Evolutionary conservation across 2,888 invertebrate species (phyloP).

Genomic region (Cyaniris semiargus): DNA sequence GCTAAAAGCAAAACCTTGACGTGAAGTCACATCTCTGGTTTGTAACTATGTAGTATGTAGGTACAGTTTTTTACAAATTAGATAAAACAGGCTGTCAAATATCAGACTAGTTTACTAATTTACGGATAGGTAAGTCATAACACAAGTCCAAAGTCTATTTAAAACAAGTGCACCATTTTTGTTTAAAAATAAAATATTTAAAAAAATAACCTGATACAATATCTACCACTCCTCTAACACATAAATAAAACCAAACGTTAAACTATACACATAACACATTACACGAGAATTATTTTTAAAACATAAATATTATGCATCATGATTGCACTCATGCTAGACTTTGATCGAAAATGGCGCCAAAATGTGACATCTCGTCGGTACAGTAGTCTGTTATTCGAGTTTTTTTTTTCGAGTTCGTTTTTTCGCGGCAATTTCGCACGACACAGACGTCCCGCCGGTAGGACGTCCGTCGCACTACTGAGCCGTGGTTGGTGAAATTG

Average conservation of each 20-base stretch:
- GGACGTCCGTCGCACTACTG: slow-evolving; percentile 70
- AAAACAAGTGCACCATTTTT: background rate
- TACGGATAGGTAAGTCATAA: background rate
- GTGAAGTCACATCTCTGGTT: background rate
- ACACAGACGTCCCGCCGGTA: slow-evolving; percentile 57
- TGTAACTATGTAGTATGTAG: background rate
- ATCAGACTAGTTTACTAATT: background rate
- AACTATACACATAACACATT: background rate
- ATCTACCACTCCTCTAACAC: background rate
- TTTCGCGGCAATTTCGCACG: slow-evolving; percentile 51
- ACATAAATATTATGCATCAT: slow-evolving; percentile 51
- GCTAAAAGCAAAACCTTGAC: background rate
- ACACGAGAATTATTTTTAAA: background rate
- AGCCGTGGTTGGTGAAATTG: slow-evolving; percentile 47
- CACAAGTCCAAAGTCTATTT: background rate
- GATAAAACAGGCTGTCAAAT: background rate
- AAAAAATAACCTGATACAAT: background rate
- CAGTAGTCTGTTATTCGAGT: slow-evolving; percentile 42
- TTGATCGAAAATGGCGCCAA: slow-evolving; percentile 47
- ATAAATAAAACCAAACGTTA: background rate
- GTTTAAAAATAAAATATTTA: background rate
- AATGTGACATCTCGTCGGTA: slow-evolving; percentile 41
- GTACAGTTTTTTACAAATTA: background rate
- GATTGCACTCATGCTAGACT: slow-evolving; percentile 48
- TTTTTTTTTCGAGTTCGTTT: slow-evolving; percentile 54